Conservation (phyloP, 2,888 invertebrate species). For the Chelonus formosanus region DNA sequence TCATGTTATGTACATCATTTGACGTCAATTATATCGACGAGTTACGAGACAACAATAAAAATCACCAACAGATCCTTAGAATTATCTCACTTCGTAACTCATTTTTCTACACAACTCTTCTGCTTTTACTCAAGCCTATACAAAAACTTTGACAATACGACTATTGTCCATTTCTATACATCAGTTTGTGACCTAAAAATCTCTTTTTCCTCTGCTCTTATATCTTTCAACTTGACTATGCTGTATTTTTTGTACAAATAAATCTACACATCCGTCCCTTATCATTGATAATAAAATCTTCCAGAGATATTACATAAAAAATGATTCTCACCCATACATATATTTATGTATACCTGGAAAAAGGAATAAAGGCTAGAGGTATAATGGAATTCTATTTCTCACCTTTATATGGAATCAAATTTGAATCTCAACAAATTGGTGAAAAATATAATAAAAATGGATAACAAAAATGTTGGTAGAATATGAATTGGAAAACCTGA, state of each 20-base stretch:
- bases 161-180: slow-evolving; percentile 17
- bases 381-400: not conserved
- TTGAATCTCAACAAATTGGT: no score
- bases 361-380: not conserved
- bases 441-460: no score
- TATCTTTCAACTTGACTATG: slow-evolving; percentile 18
- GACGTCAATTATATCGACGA: slow-evolving; percentile 54
- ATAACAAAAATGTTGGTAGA: no score
- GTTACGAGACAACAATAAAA: slow-evolving; percentile 52
- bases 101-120: slow-evolving; percentile 8
- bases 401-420: no score
- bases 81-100: slow-evolving; percentile 21
- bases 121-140: slow-evolving; percentile 1
- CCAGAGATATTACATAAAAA: not conserved
- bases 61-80: slow-evolving; percentile 50
- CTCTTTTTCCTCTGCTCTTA: not conserved
- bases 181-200: slow-evolving; percentile 9
- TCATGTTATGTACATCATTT: slow-evolving; percentile 35
- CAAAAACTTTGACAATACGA: slow-evolving; percentile 14
- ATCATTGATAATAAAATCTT: not conserved
- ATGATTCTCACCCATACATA: not conserved
- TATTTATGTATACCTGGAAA: not conserved
- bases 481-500: no score
- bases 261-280: slow-evolving; percentile 9
- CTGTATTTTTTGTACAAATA: slow-evolving; percentile 9